Conservation (phyloP, 2,888 invertebrate species). For the Crioceris asparagi region DNA sequence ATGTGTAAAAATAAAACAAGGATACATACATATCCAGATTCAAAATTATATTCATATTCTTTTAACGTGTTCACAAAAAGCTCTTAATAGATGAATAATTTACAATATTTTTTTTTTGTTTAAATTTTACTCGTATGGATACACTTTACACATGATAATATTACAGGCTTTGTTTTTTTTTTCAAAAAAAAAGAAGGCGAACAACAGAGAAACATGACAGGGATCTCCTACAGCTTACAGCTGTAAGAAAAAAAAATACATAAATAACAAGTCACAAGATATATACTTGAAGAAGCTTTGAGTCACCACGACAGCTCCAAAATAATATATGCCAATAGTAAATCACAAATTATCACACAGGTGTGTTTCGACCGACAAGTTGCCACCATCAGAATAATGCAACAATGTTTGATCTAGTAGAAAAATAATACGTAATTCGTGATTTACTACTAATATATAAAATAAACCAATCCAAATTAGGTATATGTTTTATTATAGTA, state of each 20-base stretch:
- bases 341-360: too few relatives aligned
- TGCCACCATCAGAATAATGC: too few relatives aligned
- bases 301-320: conserved; percentile 1
- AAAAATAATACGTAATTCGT: too few relatives aligned
- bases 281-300: conserved; percentile 5
- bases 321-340: conserved; percentile 6
- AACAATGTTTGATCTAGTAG: too few relatives aligned
- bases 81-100: conserved; percentile 35
- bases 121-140: too few relatives aligned
- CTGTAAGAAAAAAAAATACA: conserved; percentile 3
- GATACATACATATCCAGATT: conserved; percentile 25
- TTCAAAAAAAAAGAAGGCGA: too few relatives aligned
- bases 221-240: background rate
- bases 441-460: too few relatives aligned
- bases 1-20: background rate
- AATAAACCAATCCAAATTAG: too few relatives aligned
- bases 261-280: conserved; percentile 11
- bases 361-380: too few relatives aligned
- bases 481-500: too few relatives aligned
- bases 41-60: conserved; percentile 36
- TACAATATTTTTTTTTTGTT: too few relatives aligned
- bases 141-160: conserved; percentile 33
- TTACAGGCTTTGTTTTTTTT: conserved; percentile 35
- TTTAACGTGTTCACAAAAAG: conserved; percentile 40
- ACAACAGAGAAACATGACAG: conserved; percentile 30